Evolutionary conservation across 1,140 invertebrate genomes (phyloP).

Genomic region (Ostrea denselamellosa): DNA sequence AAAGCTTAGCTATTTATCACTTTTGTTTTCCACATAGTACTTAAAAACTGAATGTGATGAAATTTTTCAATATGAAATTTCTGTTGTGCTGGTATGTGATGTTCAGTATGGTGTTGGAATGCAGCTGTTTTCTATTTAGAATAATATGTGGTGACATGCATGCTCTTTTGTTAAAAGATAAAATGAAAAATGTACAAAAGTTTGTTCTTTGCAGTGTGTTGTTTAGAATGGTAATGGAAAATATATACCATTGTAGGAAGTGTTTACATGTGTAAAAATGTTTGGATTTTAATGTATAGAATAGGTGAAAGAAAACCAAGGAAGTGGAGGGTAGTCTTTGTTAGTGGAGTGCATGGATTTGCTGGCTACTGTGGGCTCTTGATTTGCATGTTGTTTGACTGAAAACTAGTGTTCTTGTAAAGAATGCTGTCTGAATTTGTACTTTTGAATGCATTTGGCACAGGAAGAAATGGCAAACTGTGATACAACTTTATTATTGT

Average conservation of each 20-base stretch:
- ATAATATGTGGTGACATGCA: background rate
- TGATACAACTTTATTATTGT: constrained; percentile 28
- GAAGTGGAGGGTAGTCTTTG: background rate
- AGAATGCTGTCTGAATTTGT: constrained; percentile 1
- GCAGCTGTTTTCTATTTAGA: background rate
- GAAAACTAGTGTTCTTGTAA: background rate
- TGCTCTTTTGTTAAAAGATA: background rate
- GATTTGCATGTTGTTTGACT: background rate
- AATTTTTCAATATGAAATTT: background rate
- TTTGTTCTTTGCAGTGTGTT: background rate
- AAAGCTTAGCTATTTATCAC: background rate
- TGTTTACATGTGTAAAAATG: background rate
- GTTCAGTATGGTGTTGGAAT: background rate
- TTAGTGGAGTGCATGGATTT: background rate
- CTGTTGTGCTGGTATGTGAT: background rate
- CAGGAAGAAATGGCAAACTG: constrained; percentile 16
- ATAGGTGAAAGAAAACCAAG: background rate
- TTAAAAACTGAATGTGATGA: background rate
- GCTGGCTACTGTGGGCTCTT: background rate
- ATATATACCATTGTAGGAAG: background rate
- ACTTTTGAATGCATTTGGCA: background rate
- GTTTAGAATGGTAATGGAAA: background rate
- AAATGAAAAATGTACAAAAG: background rate
- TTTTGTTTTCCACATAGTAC: background rate
- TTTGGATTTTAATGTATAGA: background rate